phyloP scores from a whole-genome alignment of 2,113 vertebrate species.

The Origma solitaria region DNA sequence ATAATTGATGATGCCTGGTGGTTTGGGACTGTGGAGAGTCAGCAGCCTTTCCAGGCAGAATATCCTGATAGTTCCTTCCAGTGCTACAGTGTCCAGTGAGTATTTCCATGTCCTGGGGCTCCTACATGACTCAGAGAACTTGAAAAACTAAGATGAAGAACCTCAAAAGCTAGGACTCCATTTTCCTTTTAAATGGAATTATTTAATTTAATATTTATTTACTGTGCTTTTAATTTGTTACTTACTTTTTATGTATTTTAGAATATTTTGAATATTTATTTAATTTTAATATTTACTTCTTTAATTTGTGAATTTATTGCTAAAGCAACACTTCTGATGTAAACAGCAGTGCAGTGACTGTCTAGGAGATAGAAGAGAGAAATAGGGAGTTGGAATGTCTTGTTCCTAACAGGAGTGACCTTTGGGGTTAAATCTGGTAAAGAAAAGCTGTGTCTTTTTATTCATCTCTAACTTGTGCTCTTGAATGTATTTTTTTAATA shows the following conservation, averaged over 20 bases:
- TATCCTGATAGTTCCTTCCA: slow-evolving; percentile 98
- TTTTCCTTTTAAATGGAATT: background rate
- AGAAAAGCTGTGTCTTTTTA: background rate
- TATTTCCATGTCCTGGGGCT: background rate
- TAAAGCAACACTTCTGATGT: background rate
- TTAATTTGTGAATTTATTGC: background rate
- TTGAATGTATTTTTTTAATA: slow-evolving; percentile 45
- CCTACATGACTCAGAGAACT: background rate
- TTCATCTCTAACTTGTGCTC: background rate
- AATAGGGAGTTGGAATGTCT: background rate
- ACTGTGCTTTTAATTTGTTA: background rate
- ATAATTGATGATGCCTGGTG: slow-evolving; percentile 99
- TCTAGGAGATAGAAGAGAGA: background rate
- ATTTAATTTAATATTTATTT: too few species aligned
- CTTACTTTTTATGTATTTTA: background rate
- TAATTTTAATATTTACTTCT: background rate
- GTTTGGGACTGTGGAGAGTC: slow-evolving; percentile 94
- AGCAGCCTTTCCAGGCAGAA: slow-evolving; percentile 92
- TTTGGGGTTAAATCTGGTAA: background rate
- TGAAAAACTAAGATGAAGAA: background rate
- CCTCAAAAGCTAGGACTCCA: background rate
- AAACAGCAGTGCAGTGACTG: background rate
- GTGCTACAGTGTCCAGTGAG: slow-evolving; percentile 95
- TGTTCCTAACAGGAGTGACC: background rate
- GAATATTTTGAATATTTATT: background rate